Base-by-base conservation (phyloP, 1,140 invertebrate species). In the Heliconius congener region DNA sequence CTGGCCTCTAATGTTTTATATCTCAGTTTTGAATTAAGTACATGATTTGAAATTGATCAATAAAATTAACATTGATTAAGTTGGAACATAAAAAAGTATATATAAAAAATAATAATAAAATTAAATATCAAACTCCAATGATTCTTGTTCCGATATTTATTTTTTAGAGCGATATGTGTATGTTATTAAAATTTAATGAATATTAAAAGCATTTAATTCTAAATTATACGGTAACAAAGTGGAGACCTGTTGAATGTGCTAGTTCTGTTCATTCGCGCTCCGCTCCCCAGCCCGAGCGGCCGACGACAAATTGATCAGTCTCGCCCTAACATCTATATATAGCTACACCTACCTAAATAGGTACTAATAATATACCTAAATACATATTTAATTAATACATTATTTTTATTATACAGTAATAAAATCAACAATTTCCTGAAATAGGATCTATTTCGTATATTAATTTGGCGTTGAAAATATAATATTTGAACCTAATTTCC, bases 221-320 rank as follows among this genome's bases (percentile, higher is more conserved):
- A 81, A 81, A 81, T 81, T 71, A 77, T 74, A 71, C 42, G n/a
- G 72, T 79, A 77, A 83, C 79, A 86, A 88, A 89, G 83, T 89
- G 78, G 80, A 81, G 81, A 90, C 90, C 88, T 92, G 88, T 91
- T 90, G 89, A 90, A 87, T 86, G 85, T 79, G 73, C 81, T 80
- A 74, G 76, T 82, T 82, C 74, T 80, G 81, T 81, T 90, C 90
- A 92, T 87, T 92, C 85, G 78, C 81, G 84, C 82, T 80, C 86
- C 78, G 86, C 82, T 81, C 82, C 80, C 72, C 83, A 77, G 75
- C 55, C 83, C 52, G 87, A 76, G 79, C 88, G 87, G 88, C 82
- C 84, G 89, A 60, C 34, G 79, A 75, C 75, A 52, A 79, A 71
- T 52, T 72, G 74, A 76, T 71, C 50, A 19, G 6, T 46, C 37